Base-by-base conservation (phyloP, 2,888 invertebrate genomes). In the Epinotia bilunana region DNA sequence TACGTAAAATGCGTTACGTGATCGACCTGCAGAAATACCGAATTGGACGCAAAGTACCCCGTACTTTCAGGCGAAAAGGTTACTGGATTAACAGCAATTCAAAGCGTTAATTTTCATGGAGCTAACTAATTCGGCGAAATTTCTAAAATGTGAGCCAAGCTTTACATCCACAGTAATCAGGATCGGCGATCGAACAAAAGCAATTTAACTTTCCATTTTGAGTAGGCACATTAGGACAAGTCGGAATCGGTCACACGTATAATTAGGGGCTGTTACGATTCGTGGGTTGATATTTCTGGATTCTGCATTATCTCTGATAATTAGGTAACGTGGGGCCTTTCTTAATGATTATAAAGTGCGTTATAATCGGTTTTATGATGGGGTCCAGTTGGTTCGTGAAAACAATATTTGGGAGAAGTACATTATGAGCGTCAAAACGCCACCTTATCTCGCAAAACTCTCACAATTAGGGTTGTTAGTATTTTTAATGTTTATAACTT, bases 131-230 rank as follows among this genome's bases (percentile, higher is more conserved):
- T n/a, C n/a, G 39, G 1, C 39, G n/a, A n/a, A 12, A n/a, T 60
- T 60, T 58, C n/a, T n/a, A 60, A 60, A 68, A 46, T 69, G 69
- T 69, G 58, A 60, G n/a, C 69, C 39, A 60, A 28, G 58, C 69
- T 46, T 69, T 20, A 72, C 53, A 71, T 64, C 55, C 55, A 28
- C 73, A 65, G 64, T 84, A 88, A 88, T 89, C 86, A 86, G 80
- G 84, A 85, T 82, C 78, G 80, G 78, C 82, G 87, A 86, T 87
- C 86, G 85, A 90, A 91, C 89, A 90, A 91, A 90, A 90, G 90
- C 87, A 91, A 92, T 91, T 90, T 88, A 91, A 92, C 91, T 92
- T 92, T 91, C 84, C 87, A 87, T 89, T 88, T 89, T 87, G 85
- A 87, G 85, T 75, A 75, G 75, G 72, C 83, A 83, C 84, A 85